Evolutionary conservation across 2,888 invertebrate species (phyloP), one percentile per base, ranked within the genome.

Genomic region (Drosophila incognita): DNA sequence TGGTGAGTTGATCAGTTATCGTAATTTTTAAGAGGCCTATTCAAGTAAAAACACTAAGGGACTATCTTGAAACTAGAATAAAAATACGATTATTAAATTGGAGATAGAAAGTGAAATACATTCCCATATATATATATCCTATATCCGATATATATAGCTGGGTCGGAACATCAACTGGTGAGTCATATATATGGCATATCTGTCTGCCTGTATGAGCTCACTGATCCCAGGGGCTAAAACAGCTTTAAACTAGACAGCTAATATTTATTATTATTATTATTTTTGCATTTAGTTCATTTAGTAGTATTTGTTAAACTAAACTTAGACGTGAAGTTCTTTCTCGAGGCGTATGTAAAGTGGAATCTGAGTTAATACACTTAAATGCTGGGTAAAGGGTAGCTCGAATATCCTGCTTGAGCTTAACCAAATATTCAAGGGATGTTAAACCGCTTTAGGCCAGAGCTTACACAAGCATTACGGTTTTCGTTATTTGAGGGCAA

Each of bases 1-100:
- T 96, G 93, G 97, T 97, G 93, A 95, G 96, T 27, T 94, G 40
- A 74, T 6, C 11, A 24, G 42, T 29, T 4, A 18, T 7, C 18
- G 8, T 8, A 24, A 8, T 4, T 24, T 29, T 13, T 13, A 27
- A 10, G 24, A 13, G 18, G 1, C 4, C 24, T 35, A 21, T 21
- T 24, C 21, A 52, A 21, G 13, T 8, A 8, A 21, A 21, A 51
- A 4, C 4, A 27, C 27, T 27, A 27, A 27, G 27, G 27, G 27
- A 27, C 27, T 27, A 27, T 11, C 18, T 15, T 15, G 10, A 49
- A 49, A 49, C 10, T 29, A 27, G 2, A 10, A n/a, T 4, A 10
- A n/a, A 10, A 40, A 40, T 40, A 40, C 10, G 10, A 40, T 40
- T 10, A 40, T 40, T 2, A 40, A 33, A 33, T 11, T 33, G 4